phyloP scores from a whole-genome alignment of 2,797 vertebrate genomes.

The Geotria australis region DNA sequence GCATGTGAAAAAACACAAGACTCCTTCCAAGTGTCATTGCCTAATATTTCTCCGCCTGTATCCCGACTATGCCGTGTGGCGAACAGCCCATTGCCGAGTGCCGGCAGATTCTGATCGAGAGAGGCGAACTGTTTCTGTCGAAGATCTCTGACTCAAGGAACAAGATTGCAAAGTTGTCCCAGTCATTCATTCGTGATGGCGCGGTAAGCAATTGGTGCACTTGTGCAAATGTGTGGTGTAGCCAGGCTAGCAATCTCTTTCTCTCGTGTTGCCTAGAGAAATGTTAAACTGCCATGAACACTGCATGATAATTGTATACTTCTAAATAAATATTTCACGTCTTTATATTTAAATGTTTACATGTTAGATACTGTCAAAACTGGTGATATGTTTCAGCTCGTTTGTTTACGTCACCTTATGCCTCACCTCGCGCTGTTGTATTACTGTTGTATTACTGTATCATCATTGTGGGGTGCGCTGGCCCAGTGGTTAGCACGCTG shows the following conservation, averaged over 20 bases:
- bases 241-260: background rate
- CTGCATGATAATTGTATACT: background rate
- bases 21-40: too few relatives aligned
- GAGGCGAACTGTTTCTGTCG: conserved; percentile 57
- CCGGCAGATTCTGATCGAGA: conserved; percentile 80
- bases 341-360: too few relatives aligned
- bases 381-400: too few relatives aligned
- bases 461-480: too few relatives aligned
- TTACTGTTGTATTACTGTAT: too few relatives aligned
- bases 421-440: too few relatives aligned
- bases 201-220: conserved; percentile 23
- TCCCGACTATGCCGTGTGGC: rapidly evolving
- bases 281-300: background rate
- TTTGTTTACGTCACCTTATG: too few relatives aligned
- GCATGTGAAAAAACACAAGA: too few relatives aligned
- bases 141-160: conserved; percentile 48
- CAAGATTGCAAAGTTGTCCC: conserved; percentile 75
- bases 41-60: background rate
- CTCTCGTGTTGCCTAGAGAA: background rate
- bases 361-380: too few relatives aligned
- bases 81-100: conserved; percentile 60
- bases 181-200: conserved; percentile 82
- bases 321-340: background rate
- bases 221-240: background rate
- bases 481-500: too few relatives aligned